These are phyloP conservation scores for Eupithecia tripunctaria DNA, from an alignment of 2,888 invertebrate species.

Conservation along the genomic window DNA sequence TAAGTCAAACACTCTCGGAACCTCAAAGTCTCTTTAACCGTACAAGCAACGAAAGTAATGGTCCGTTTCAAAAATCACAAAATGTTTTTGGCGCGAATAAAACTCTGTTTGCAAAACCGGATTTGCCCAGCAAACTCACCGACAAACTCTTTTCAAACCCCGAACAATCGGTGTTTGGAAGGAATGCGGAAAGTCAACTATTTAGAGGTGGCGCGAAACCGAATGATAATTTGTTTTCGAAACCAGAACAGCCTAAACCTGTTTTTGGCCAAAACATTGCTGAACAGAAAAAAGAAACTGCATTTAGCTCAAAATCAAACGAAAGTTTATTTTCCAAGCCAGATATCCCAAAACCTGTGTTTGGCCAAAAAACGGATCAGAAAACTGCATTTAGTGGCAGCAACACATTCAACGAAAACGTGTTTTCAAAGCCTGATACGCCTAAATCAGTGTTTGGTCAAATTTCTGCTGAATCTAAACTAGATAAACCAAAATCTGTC, in stretches of 20 bases:
- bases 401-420: constrained; percentile 13
- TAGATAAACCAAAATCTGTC: constrained; percentile 43
- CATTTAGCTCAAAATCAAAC: constrained; percentile 33
- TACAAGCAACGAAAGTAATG: constrained; percentile 45
- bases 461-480: constrained; percentile 39
- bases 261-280: constrained; percentile 44
- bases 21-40: constrained; percentile 49
- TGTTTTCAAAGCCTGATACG: constrained; percentile 31
- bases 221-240: constrained; percentile 21
- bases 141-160: constrained; percentile 15
- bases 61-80: constrained; percentile 45
- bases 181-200: constrained; percentile 3
- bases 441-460: constrained; percentile 50
- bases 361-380: constrained; percentile 13
- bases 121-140: constrained; percentile 25
- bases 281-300: constrained; percentile 10
- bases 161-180: constrained; percentile 15
- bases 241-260: constrained; percentile 41
- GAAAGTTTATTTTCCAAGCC: constrained; percentile 27
- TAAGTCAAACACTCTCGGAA: constrained; percentile 27
- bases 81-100: constrained; percentile 49
- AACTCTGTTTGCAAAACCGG: constrained; percentile 47
- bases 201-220: constrained; percentile 28
- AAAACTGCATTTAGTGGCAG: constrained; percentile 16
- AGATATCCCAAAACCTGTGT: constrained; percentile 15